A percentile compares a stretch with the other conserved stretches of the same genome.
Conservation (phyloP, 1,140 invertebrate species). For the Leguminivora glycinivorella region DNA sequence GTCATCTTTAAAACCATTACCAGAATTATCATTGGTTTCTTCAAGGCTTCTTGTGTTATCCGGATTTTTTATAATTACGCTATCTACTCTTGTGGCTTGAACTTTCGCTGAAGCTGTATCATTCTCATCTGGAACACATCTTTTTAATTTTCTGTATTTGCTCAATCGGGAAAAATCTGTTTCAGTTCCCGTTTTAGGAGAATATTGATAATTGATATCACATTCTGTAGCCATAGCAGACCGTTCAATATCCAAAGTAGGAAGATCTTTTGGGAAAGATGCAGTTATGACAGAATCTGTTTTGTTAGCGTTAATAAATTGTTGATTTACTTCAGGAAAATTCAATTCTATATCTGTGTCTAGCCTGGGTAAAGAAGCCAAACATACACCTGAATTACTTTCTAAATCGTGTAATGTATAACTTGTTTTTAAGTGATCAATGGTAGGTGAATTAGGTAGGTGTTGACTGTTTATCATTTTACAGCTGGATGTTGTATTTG, state of each 20-base stretch:
- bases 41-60: slow-evolving; percentile 55
- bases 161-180: slow-evolving; percentile 65
- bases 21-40: slow-evolving; percentile 32
- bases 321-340: slow-evolving; percentile 75
- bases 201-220: slow-evolving; percentile 32
- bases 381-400: slow-evolving; percentile 64
- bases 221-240: slow-evolving; percentile 30
- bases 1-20: slow-evolving; percentile 15
- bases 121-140: slow-evolving; percentile 36
- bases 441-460: slow-evolving; percentile 39
- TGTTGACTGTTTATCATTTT: slow-evolving; percentile 60
- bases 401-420: slow-evolving; percentile 66
- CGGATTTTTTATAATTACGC: slow-evolving; percentile 75
- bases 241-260: slow-evolving; percentile 38
- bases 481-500: slow-evolving; percentile 44
- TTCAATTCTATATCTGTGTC: slow-evolving; percentile 74
- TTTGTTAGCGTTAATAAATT: slow-evolving; percentile 74
- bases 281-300: slow-evolving; percentile 43
- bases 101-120: slow-evolving; percentile 37
- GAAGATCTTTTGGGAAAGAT: slow-evolving; percentile 40
- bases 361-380: slow-evolving; percentile 68
- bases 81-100: slow-evolving; percentile 55
- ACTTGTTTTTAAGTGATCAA: slow-evolving; percentile 49
- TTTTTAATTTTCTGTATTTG: slow-evolving; percentile 68
- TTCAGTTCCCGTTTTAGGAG: slow-evolving; percentile 41